phyloP scores from a whole-genome alignment of 2,797 vertebrate genomes.

The Muscicapa striata region DNA sequence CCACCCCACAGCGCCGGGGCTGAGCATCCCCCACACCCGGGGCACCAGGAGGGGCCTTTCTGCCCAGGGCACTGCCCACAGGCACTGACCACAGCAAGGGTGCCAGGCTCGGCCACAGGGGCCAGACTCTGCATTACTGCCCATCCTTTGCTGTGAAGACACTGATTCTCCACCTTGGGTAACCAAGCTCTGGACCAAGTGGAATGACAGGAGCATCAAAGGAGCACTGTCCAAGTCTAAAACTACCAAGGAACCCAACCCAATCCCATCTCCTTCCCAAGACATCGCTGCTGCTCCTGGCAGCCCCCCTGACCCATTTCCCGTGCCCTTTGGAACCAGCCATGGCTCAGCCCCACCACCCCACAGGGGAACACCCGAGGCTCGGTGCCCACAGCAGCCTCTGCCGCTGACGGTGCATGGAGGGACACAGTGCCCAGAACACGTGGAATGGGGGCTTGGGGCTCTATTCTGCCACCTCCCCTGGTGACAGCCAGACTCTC shows the following conservation, averaged over 20 bases:
- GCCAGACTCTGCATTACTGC: accelerated
- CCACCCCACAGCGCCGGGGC: background rate
- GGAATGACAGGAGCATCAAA: background rate
- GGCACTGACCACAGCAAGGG: background rate
- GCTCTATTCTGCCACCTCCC: background rate
- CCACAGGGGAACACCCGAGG: background rate
- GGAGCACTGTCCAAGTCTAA: background rate
- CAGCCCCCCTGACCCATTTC: background rate
- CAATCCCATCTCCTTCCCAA: background rate
- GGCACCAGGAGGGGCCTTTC: background rate
- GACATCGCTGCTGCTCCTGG: background rate
- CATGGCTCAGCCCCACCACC: background rate
- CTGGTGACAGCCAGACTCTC: background rate
- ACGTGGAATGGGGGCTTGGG: background rate
- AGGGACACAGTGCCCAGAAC: background rate
- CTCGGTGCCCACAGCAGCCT: accelerated
- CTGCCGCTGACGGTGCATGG: accelerated
- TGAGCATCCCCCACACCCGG: background rate
- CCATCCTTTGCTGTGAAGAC: background rate
- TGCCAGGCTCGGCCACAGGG: accelerated
- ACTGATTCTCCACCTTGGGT: accelerated
- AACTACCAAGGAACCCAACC: background rate
- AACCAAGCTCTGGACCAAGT: no score
- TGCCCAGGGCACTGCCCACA: background rate
- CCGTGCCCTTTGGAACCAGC: background rate